Conservation (phyloP, 1,140 invertebrate species). For the Dendrolimus kikuchii region DNA sequence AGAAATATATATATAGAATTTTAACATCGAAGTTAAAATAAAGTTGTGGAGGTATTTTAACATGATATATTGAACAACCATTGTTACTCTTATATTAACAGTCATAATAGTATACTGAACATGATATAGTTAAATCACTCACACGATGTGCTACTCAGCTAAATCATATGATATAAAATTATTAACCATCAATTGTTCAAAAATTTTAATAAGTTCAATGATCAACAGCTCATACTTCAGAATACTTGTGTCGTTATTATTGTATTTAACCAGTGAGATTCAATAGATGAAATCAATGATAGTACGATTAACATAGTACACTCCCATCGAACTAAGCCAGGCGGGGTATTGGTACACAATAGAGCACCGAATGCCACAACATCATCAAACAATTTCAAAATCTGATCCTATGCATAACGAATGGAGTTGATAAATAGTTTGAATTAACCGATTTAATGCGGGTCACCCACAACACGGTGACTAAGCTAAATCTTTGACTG, state of each 20-base stretch:
- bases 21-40: no score
- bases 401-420: constrained; percentile 71
- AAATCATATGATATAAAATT: no score
- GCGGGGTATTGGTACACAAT: constrained; percentile 45
- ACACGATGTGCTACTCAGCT: no score
- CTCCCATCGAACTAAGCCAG: constrained; percentile 62
- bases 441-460: constrained; percentile 72
- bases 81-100: no score
- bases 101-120: no score
- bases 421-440: constrained; percentile 71
- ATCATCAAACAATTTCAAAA: constrained; percentile 70
- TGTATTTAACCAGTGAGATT: constrained; percentile 34
- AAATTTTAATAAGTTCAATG: no score
- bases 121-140: no score
- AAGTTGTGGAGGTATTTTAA: no score
- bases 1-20: no score
- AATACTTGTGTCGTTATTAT: background rate
- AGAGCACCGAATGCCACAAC: constrained; percentile 52
- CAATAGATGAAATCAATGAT: constrained; percentile 54
- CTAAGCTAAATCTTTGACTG: constrained; percentile 47
- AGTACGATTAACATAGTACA: constrained; percentile 59
- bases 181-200: no score
- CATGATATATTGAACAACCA: no score
- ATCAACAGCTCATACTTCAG: no score
- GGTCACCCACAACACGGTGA: constrained; percentile 66